Evolutionary conservation across 2,888 invertebrate species (phyloP), one percentile per base, ranked within the genome.

Genomic region (Nemotelus pantherinus): DNA sequence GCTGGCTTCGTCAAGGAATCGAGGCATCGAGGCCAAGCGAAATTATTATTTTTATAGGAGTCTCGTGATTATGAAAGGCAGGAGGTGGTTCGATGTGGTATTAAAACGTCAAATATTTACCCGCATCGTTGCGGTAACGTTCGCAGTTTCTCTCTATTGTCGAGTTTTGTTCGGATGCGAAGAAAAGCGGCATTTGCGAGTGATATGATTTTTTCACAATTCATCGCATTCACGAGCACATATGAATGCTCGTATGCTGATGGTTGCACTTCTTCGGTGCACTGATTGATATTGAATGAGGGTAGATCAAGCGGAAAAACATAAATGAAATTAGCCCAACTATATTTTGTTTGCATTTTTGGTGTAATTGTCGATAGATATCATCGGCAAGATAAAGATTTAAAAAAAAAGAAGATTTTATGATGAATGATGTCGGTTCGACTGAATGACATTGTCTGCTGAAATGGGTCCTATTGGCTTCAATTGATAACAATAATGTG

Each of bases 91-190:
- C 65, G 10, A 65, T 64, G 65, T 65, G 76, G 80, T 80, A 82
- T 81, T 81, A 80, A 80, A 81, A 81, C 81, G 81, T 81, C 81
- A 82, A 82, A 82, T 81, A 81, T 82, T 81, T 81, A 81, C 82
- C 82, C 81, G 82, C 81, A 82, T 82, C 81, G 80, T 81, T 80
- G 81, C 81, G 80, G 81, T 60, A 63, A 80, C 80, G 81, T 81
- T 80, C 79, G 80, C 80, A 81, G 82, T 81, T 81, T 80, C 80
- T 79, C 79, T 45, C 45, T n/a, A 7, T 48, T 3, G 43, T 48
- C 60, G 9, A 5, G 39, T 60, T 45, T 39, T 47, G n/a, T 39
- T 60, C 6, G 41, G 10, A 45, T 4, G 53, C 10, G 7, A 45
- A 7, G 50, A 48, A n/a, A 39, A 43, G 39, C n/a, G 53, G 68